Percentiles rank a stretch among this genome's conserved stretches.
Conservation (phyloP, 2,797 vertebrate species). For the Paramormyrops hopkinsi region DNA sequence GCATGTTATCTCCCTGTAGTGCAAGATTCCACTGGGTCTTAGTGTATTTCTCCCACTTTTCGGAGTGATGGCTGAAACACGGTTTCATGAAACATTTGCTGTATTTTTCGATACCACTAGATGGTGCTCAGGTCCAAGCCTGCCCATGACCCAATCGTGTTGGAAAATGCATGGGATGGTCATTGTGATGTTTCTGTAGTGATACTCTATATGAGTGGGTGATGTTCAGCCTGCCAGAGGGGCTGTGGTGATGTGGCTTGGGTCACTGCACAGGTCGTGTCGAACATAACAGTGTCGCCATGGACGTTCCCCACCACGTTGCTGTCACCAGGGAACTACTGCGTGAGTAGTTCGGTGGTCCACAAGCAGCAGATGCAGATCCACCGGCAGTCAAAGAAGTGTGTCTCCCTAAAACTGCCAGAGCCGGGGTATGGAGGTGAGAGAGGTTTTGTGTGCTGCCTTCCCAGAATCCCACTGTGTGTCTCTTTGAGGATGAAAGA, state of each 20-base stretch:
- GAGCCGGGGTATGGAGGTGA: background rate
- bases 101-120: background rate
- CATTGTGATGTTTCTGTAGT: background rate
- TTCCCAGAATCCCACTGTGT: background rate
- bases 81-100: background rate
- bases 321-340: constrained; percentile 31
- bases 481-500: background rate
- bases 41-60: background rate
- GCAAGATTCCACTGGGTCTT: background rate
- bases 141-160: background rate
- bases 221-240: background rate
- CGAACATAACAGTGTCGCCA: background rate
- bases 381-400: constrained; percentile 15
- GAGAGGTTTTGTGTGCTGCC: background rate
- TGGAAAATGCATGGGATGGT: background rate
- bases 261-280: background rate
- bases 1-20: background rate
- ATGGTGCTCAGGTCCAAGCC: background rate
- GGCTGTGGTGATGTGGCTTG: background rate
- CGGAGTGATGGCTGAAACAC: background rate
- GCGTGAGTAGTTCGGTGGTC: constrained; percentile 33
- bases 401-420: constrained; percentile 17
- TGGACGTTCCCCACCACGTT: background rate
- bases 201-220: background rate
- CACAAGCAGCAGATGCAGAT: background rate